Evolutionary conservation across 23 tunicate genomes (phyloP).

Genomic region (Styela clava): DNA sequence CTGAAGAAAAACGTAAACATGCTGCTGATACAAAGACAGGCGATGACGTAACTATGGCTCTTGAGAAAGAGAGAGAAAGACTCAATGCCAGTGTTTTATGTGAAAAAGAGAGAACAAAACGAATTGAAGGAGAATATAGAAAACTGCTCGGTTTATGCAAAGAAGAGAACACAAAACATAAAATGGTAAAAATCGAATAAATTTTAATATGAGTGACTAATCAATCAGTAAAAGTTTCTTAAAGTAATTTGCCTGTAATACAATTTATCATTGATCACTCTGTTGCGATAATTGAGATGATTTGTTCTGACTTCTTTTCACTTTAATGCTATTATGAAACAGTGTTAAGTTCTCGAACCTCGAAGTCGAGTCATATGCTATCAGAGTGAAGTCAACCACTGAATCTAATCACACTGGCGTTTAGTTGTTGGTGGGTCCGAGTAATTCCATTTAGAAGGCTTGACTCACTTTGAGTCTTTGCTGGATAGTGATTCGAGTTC

Average conservation of each 20-base stretch:
- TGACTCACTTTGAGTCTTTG: too few relatives aligned
- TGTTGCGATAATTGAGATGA: too few relatives aligned
- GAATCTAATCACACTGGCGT: too few relatives aligned
- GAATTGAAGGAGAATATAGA: slow-evolving; percentile 47
- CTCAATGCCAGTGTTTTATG: slow-evolving; percentile 16
- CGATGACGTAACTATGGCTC: slow-evolving; percentile 32
- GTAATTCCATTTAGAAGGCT: too few relatives aligned
- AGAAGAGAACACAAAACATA: slow-evolving; percentile 44
- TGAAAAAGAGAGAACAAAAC: slow-evolving; percentile 39
- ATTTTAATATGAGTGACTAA: background rate
- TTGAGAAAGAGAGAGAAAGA: slow-evolving; percentile 55
- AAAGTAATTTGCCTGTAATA: background rate
- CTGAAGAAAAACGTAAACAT: slow-evolving; percentile 42
- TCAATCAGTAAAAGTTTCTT: background rate
- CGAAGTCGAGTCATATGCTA: too few relatives aligned
- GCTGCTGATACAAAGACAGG: slow-evolving; percentile 15
- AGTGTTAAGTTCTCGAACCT: too few relatives aligned
- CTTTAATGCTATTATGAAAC: too few relatives aligned
- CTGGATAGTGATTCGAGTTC: too few relatives aligned
- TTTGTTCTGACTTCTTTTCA: too few relatives aligned
- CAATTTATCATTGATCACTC: too few relatives aligned
- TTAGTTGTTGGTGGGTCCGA: too few relatives aligned
- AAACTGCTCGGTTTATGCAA: slow-evolving; percentile 46
- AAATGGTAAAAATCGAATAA: slow-evolving; percentile 51
- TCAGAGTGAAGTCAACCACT: too few relatives aligned